These are phyloP conservation scores for Drosophila leontia DNA, from an alignment of 1,140 invertebrate species.

Conservation along the genomic window DNA sequence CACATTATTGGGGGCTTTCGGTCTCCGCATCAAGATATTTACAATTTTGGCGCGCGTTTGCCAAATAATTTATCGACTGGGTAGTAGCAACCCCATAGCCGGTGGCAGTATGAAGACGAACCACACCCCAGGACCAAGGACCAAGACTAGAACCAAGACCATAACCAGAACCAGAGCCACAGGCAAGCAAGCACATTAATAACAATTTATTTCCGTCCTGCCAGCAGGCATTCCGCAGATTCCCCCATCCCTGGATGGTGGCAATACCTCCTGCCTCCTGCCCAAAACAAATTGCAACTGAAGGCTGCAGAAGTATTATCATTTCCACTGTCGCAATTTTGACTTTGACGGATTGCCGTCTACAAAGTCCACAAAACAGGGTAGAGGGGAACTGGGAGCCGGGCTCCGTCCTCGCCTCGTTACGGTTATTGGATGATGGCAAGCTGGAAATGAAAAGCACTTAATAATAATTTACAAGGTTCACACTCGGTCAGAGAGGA, in stretches of 20 bases:
- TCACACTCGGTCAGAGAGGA: slow-evolving; percentile 1
- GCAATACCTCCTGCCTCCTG: background rate
- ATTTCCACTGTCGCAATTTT: slow-evolving; percentile 69
- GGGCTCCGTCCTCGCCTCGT: background rate
- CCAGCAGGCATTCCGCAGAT: slow-evolving; percentile 55
- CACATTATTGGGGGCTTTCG: slow-evolving; percentile 48
- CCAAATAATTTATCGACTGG: slow-evolving; percentile 71
- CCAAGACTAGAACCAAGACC: slow-evolving; percentile 1
- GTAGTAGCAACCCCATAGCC: background rate
- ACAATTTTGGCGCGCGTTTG: slow-evolving; percentile 55
- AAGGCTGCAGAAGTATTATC: slow-evolving; percentile 62
- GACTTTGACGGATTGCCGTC: slow-evolving; percentile 75
- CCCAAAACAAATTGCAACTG: slow-evolving; percentile 63
- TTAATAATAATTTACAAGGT: slow-evolving; percentile 74
- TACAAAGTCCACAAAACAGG: slow-evolving; percentile 31
- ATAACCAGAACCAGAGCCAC: slow-evolving; percentile 13
- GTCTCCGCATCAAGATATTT: slow-evolving; percentile 46
- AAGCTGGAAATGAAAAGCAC: slow-evolving; percentile 66
- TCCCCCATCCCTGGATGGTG: background rate
- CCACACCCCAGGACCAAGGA: background rate
- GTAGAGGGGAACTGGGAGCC: background rate
- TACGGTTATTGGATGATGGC: slow-evolving; percentile 34
- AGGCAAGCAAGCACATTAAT: slow-evolving; percentile 71
- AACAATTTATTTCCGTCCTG: slow-evolving; percentile 79
- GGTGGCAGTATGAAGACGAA: background rate